Conservation (phyloP, 2,113 vertebrate genomes). For the Stegastes partitus region DNA sequence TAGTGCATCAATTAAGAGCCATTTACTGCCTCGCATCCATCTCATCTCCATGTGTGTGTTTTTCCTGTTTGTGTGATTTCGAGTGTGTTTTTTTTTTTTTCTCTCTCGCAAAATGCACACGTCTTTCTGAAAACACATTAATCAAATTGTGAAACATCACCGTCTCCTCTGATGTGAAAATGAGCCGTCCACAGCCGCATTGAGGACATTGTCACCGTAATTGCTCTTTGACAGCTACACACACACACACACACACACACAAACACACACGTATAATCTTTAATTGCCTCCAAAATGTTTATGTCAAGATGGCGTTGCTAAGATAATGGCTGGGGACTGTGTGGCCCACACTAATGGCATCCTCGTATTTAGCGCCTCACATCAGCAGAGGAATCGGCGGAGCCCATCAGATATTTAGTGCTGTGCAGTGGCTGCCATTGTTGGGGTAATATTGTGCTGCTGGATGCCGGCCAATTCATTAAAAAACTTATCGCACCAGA, state of each 20-base stretch:
- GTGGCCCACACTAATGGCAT: slow-evolving; percentile 67
- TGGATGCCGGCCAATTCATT: slow-evolving; percentile 76
- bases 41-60: slow-evolving; percentile 35
- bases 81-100: slow-evolving; percentile 6
- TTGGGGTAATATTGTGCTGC: slow-evolving; percentile 49
- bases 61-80: slow-evolving; percentile 16
- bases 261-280: slow-evolving; percentile 45
- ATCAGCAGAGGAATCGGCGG: slow-evolving; percentile 54
- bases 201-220: slow-evolving; percentile 72
- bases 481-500: slow-evolving; percentile 57
- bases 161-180: slow-evolving; percentile 70
- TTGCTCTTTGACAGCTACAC: slow-evolving; percentile 69
- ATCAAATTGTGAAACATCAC: slow-evolving; percentile 61
- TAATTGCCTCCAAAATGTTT: slow-evolving; percentile 77
- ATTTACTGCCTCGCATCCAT: slow-evolving; percentile 69
- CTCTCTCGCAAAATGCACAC: not conserved
- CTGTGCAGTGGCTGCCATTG: slow-evolving; percentile 48
- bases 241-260: slow-evolving; percentile 13
- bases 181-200: slow-evolving; percentile 52
- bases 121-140: slow-evolving; percentile 63
- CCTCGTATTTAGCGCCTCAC: slow-evolving; percentile 58
- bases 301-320: slow-evolving; percentile 66
- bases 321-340: slow-evolving; percentile 66
- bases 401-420: slow-evolving; percentile 61
- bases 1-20: slow-evolving; percentile 78